Conservation (phyloP, 2,888 invertebrate species). For the Notodonta dromedarius region DNA sequence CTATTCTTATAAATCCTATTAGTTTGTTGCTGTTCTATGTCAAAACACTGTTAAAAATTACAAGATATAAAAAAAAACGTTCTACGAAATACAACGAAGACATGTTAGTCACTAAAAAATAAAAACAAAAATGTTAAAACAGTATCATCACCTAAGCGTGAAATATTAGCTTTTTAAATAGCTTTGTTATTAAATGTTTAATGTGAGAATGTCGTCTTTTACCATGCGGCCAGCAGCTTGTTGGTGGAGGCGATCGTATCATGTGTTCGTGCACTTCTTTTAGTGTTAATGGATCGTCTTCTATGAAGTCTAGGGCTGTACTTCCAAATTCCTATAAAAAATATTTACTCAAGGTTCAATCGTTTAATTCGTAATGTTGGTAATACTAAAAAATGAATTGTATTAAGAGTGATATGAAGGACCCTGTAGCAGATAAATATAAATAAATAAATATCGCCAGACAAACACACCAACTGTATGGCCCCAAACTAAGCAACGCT, state of each 20-base stretch:
- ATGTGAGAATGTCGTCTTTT: conserved; percentile 25
- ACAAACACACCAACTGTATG: no score
- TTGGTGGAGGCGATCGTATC: conserved; percentile 92
- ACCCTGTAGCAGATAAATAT: no score
- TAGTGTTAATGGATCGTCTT: conserved; percentile 89
- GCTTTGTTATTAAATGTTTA: conserved; percentile 2
- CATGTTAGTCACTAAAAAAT: neutral
- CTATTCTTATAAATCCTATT: no score
- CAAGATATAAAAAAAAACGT: no score
- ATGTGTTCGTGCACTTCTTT: conserved; percentile 93
- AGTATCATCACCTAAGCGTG: conserved; percentile 8
- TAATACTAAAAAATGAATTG: no score
- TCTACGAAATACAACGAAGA: neutral
- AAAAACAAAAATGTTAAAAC: neutral
- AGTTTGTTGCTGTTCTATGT: no score
- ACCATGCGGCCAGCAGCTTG: conserved; percentile 87
- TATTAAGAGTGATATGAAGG: no score
- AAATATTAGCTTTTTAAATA: conserved; percentile 7
- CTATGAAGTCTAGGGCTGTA: conserved; percentile 77
- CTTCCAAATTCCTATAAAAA: conserved; percentile 78
- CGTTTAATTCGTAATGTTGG: neutral
- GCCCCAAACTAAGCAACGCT: no score
- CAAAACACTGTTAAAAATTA: no score
- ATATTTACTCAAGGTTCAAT: neutral
- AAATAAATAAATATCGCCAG: no score